Evolutionary conservation across 2,113 vertebrate species (phyloP).

Genomic region (Tachycineta bicolor): DNA sequence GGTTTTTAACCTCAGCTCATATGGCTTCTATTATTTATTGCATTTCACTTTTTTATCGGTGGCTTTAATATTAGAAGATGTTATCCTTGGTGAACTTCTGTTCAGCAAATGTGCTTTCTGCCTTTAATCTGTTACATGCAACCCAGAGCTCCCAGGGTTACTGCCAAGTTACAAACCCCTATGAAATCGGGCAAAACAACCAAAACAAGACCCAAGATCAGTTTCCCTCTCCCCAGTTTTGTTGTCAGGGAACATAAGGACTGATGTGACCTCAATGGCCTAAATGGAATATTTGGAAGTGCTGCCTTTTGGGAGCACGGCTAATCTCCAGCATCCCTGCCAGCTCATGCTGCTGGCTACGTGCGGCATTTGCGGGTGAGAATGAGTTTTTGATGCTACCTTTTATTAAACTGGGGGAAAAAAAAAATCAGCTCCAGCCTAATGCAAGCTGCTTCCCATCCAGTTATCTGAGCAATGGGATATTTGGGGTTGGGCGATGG

Average conservation of each 20-base stretch:
- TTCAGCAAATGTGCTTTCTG: slow-evolving; percentile 32
- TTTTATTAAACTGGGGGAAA: background rate
- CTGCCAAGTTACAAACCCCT: background rate
- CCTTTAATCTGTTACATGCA: background rate
- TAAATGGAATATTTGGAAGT: background rate
- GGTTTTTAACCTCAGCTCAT: background rate
- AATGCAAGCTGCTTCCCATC: background rate
- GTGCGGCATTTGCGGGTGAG: background rate
- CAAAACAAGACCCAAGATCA: background rate
- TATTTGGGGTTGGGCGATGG: background rate
- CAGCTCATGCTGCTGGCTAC: background rate
- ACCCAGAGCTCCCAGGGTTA: background rate
- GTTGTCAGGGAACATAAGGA: background rate
- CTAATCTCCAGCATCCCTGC: background rate
- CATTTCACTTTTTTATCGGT: background rate
- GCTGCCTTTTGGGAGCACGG: background rate
- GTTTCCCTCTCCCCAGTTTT: background rate
- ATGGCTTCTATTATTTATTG: background rate
- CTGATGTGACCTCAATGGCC: background rate
- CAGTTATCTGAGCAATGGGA: background rate
- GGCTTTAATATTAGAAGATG: slow-evolving; percentile 32
- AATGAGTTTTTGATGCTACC: background rate
- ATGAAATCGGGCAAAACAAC: background rate
- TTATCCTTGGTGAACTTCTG: background rate
- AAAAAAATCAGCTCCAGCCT: background rate